Conservation (phyloP, 2,113 vertebrate genomes). For the Oncorhynchus kisutch region DNA sequence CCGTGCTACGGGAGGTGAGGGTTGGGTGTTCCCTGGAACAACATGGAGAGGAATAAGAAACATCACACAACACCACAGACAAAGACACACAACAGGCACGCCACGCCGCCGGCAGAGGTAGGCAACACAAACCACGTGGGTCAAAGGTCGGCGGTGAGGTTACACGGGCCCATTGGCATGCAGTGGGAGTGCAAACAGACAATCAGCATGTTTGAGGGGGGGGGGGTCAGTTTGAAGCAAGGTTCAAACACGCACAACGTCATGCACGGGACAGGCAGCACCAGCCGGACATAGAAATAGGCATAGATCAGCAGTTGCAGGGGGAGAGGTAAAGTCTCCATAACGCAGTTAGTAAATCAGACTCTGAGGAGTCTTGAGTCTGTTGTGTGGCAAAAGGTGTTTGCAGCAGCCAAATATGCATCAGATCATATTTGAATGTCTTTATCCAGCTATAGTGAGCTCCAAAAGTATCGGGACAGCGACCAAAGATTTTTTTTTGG, state of each 20-base stretch:
- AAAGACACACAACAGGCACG: constrained; percentile 23
- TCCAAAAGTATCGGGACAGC: too few relatives aligned
- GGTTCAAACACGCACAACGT: constrained; percentile 38
- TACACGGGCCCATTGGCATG: constrained; percentile 10
- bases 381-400: constrained; percentile 32
- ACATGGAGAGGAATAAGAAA: constrained; percentile 66
- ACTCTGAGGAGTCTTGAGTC: constrained; percentile 30
- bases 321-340: background rate
- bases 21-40: constrained; percentile 75
- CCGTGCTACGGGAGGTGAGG: constrained; percentile 72
- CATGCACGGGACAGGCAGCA: constrained; percentile 29
- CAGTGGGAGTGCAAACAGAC: constrained; percentile 48
- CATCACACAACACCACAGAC: too few relatives aligned
- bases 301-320: constrained; percentile 8
- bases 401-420: constrained; percentile 27
- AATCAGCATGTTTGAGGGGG: constrained; percentile 27
- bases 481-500: too few relatives aligned
- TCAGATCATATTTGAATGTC: constrained; percentile 22
- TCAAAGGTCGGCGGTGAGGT: constrained; percentile 40
- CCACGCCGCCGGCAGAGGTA: constrained; percentile 14
- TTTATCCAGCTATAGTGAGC: too few relatives aligned
- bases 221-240: constrained; percentile 26
- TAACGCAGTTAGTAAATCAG: background rate
- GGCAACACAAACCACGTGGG: constrained; percentile 20
- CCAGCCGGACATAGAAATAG: background rate